Evolutionary conservation across 2,113 vertebrate genomes (phyloP).

Genomic region (Catharus bicknelli): DNA sequence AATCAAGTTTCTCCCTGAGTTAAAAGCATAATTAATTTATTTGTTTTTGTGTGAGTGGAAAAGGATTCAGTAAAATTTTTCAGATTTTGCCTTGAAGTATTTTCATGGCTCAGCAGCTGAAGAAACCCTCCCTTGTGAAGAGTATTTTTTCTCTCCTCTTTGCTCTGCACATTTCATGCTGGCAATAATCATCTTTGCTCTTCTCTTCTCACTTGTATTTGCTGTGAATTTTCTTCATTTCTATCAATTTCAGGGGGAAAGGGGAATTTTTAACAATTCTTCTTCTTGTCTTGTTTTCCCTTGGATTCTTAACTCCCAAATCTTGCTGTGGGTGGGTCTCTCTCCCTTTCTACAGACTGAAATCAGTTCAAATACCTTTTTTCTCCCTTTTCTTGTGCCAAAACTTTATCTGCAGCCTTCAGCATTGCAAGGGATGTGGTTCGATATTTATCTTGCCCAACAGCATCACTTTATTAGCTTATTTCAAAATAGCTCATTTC

Average conservation of each 20-base stretch:
- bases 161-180: not conserved
- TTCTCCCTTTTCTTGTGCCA: not conserved
- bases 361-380: not conserved
- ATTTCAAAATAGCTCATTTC: not conserved
- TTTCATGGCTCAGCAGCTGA: not conserved
- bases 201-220: not conserved
- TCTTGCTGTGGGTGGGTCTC: not conserved
- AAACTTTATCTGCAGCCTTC: not conserved
- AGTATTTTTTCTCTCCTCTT: not conserved
- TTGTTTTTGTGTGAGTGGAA: not conserved
- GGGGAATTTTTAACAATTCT: not conserved
- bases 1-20: not conserved
- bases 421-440: not conserved
- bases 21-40: not conserved
- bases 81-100: not conserved
- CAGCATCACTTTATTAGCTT: not conserved
- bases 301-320: not conserved
- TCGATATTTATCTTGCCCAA: not conserved
- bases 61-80: not conserved
- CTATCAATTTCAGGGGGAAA: fast-evolving
- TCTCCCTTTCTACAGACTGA: not conserved
- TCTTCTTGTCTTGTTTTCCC: not conserved
- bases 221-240: not conserved
- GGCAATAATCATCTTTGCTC: not conserved
- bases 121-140: not conserved